Conservation (phyloP, 2,888 invertebrate genomes). For the Crossocerus cetratus region DNA sequence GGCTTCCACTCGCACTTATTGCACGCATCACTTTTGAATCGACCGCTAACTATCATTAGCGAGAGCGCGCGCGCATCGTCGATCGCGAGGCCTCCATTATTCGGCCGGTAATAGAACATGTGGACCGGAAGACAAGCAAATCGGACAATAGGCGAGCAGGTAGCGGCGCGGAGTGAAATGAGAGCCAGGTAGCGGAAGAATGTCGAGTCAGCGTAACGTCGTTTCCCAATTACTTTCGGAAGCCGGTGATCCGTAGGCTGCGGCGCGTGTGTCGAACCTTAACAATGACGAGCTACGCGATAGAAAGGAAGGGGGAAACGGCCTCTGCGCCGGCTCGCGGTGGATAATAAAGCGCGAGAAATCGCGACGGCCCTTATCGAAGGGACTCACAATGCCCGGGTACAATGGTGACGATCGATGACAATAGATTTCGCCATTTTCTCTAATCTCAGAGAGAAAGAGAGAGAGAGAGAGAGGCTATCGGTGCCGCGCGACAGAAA, state of each 20-base stretch:
- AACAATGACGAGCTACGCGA: no score
- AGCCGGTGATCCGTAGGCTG: background rate
- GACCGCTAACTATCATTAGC: no score
- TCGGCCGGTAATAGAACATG: background rate
- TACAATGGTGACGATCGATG: conserved; percentile 58
- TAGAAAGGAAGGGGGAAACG: background rate
- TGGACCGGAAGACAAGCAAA: background rate
- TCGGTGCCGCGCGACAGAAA: background rate
- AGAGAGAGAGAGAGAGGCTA: no score
- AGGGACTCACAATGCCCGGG: conserved; percentile 48
- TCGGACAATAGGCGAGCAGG: background rate
- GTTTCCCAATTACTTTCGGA: conserved; percentile 32
- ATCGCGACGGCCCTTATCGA: conserved; percentile 52
- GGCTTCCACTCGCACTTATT: no score
- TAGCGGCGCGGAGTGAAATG: no score
- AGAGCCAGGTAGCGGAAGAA: background rate
- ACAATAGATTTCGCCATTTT: conserved; percentile 58
- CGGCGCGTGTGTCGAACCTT: no score
- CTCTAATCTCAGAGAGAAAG: conserved; percentile 29
- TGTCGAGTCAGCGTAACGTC: background rate
- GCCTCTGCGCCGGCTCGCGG: conserved; percentile 14
- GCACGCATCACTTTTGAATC: no score
- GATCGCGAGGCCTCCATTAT: background rate
- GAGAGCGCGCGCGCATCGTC: no score
- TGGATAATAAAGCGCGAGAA: conserved; percentile 2